phyloP scores from a whole-genome alignment of 1,140 invertebrate species.

The Brachionus paranguensis region DNA sequence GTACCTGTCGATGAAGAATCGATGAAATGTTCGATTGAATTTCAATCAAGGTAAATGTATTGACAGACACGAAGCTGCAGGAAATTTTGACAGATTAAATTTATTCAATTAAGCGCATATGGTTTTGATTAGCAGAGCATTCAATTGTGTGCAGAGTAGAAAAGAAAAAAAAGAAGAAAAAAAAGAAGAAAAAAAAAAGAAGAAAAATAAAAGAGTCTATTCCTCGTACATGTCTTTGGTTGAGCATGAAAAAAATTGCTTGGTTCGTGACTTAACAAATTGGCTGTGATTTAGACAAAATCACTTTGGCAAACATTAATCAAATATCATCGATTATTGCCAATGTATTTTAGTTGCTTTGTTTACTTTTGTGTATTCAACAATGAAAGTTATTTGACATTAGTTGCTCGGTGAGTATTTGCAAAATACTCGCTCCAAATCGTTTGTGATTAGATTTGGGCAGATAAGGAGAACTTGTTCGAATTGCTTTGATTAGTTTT shows the following conservation, averaged over 20 bases:
- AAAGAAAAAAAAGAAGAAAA: not conserved
- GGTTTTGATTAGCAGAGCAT: not conserved
- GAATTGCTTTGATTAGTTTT: not conserved
- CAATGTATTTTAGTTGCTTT: not conserved
- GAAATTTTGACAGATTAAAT: slow-evolving; percentile 2
- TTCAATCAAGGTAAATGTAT: slow-evolving; percentile 27
- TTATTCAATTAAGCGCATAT: slow-evolving; percentile 19
- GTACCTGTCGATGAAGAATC: slow-evolving; percentile 7
- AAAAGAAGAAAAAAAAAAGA: not conserved
- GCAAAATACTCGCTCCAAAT: not conserved
- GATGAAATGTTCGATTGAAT: slow-evolving; percentile 24
- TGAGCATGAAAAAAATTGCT: not conserved
- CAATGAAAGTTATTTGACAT: not conserved
- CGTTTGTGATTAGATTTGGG: not conserved
- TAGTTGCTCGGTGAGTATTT: not conserved
- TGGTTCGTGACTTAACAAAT: slow-evolving; percentile 32
- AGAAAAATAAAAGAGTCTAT: not conserved
- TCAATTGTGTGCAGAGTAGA: not conserved
- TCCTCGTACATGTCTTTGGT: not conserved
- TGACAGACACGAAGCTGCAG: slow-evolving; percentile 2
- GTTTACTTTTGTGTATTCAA: not conserved
- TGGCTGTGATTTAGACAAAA: not conserved
- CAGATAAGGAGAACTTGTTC: not conserved
- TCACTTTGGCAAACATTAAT: slow-evolving; percentile 19
- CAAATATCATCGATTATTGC: slow-evolving; percentile 26